Evolutionary conservation across 2,113 vertebrate species (phyloP).

Genomic region (Pseudorectes ferrugineus): DNA sequence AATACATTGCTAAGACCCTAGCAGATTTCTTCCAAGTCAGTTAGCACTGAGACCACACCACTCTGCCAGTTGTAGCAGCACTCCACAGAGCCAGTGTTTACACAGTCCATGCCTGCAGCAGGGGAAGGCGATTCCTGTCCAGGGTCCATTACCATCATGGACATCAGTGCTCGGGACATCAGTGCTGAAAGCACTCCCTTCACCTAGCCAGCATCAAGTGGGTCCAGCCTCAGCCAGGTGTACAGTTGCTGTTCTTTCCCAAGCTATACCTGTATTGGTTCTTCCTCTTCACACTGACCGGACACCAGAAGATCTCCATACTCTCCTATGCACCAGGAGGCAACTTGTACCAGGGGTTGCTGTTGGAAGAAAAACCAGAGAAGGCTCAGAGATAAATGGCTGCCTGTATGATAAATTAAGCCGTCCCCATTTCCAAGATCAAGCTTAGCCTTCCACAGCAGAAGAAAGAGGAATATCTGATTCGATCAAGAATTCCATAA

Average conservation of each 20-base stretch:
- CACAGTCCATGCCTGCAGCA: not conserved
- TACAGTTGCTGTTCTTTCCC: not conserved
- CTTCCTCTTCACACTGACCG: constrained; percentile 97
- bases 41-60: not conserved
- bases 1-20: not conserved
- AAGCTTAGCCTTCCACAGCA: not conserved
- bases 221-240: not conserved
- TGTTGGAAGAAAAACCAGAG: constrained; percentile 54
- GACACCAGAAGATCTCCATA: constrained; percentile 97
- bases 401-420: not conserved
- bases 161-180: not conserved
- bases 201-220: not conserved
- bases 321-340: constrained; percentile 99
- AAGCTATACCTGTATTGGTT: constrained; percentile 90
- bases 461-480: not conserved
- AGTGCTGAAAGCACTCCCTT: not conserved
- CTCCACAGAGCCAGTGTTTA: not conserved
- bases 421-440: not conserved
- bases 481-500: not conserved
- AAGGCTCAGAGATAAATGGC: not conserved
- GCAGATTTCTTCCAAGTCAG: not conserved
- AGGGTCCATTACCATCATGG: not conserved
- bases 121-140: not conserved
- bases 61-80: not conserved
- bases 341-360: constrained; percentile 96